These are phyloP conservation scores for Eremophila alpestris DNA, from an alignment of 2,797 vertebrate genomes.

Conservation along the genomic window DNA sequence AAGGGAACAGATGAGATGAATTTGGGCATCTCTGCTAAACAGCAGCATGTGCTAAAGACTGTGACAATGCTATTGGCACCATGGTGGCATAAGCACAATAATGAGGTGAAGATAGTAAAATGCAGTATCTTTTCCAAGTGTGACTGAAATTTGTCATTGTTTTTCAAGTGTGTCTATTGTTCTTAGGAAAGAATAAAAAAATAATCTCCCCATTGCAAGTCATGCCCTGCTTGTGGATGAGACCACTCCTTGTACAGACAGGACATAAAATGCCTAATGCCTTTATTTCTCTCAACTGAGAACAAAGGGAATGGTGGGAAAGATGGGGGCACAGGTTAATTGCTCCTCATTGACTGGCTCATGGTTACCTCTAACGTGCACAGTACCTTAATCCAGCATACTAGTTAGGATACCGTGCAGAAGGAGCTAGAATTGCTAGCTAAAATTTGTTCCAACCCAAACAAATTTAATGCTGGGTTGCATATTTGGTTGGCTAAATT, in stretches of 20 bases:
- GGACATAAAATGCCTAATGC: not conserved
- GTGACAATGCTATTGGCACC: not conserved
- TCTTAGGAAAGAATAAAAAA: not conserved
- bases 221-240: not conserved
- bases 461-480: not conserved
- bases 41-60: not conserved
- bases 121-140: not conserved
- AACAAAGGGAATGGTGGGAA: not conserved
- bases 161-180: not conserved
- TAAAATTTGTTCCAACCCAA: constrained; percentile 20
- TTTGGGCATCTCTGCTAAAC: not conserved
- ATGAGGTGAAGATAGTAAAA: not conserved
- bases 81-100: not conserved
- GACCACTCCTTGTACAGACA: not conserved
- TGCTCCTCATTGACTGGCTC: not conserved
- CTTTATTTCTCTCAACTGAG: not conserved
- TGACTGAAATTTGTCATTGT: not conserved
- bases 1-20: not conserved
- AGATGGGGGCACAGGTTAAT: not conserved
- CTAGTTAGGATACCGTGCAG: not conserved
- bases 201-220: not conserved
- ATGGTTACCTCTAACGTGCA: not conserved
- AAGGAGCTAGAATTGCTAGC: not conserved
- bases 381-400: not conserved
- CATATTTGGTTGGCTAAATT: not conserved